phyloP scores from a whole-genome alignment of 2,113 vertebrate species.

The Sakesphorus luctuosus region DNA sequence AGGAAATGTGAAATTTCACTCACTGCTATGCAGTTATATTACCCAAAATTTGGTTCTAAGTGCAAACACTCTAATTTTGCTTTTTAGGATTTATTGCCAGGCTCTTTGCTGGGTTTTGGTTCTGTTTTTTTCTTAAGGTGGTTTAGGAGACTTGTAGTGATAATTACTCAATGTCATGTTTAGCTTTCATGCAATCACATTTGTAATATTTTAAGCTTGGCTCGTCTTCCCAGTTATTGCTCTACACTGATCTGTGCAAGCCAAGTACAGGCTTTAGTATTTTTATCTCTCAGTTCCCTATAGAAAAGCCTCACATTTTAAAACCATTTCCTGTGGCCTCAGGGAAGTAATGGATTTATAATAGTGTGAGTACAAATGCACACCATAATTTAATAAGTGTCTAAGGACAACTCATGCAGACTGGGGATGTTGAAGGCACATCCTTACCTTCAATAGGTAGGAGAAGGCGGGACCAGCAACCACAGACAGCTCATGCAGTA shows the following conservation, averaged over 20 bases:
- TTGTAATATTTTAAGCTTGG: slow-evolving; percentile 31
- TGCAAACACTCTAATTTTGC: neutral
- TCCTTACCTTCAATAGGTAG: neutral
- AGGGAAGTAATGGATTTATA: slow-evolving; percentile 25
- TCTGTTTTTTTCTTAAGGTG: neutral
- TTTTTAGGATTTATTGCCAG: slow-evolving; percentile 6
- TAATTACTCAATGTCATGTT: slow-evolving; percentile 52
- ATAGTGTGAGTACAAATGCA: slow-evolving; percentile 27
- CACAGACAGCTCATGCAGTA: neutral
- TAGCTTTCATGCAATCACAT: slow-evolving; percentile 35
- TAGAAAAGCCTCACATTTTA: slow-evolving; percentile 27
- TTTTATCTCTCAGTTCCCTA: slow-evolving; percentile 7
- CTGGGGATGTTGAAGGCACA: neutral
- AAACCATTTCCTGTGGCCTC: slow-evolving; percentile 26
- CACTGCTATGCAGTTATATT: neutral
- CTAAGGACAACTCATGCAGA: neutral
- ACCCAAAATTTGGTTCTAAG: neutral
- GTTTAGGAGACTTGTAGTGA: neutral
- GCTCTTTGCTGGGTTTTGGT: neutral
- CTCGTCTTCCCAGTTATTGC: slow-evolving; percentile 45
- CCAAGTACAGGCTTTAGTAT: neutral
- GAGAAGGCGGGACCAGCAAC: neutral
- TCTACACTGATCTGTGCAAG: slow-evolving; percentile 27
- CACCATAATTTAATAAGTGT: slow-evolving; percentile 30
- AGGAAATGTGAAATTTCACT: neutral